Evolutionary conservation across 2,888 invertebrate genomes (phyloP), one percentile per base, ranked within the genome.

Genomic region (Trissolcus brochymenae): DNA sequence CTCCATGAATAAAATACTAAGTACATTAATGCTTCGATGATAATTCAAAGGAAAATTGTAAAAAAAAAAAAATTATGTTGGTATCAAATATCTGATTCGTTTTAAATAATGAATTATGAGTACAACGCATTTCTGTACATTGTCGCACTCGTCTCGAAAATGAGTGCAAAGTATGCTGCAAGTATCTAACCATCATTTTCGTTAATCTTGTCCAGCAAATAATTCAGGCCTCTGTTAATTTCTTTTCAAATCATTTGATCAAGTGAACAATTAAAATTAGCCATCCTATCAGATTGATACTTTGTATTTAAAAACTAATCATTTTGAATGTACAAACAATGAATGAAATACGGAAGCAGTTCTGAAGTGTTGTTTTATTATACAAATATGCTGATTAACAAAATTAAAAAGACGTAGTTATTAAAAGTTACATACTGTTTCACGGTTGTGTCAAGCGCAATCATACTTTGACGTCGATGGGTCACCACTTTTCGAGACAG

Each of bases 341-440:
- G 80, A 84, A 81, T n/a, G 76, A 82, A 83, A 83, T 49, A 68
- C 11, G 2, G 1, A 57, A 73, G 35, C 66, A 80, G 67, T 82
- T 82, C 81, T 72, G 71, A 79, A 80, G 81, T 79, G 79, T 81
- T 78, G 75, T 77, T 86, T 87, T 87, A 86, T 85, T 85, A 75
- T 82, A 84, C 81, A 84, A 84, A 85, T 54, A 82, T 82, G 79
- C 67, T 53, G 49, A 51, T 35, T 51, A 60, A 75, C 75, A 77
- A 75, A 79, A 77, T 61, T 29, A 68, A 71, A 71, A 66, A 66
- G 67, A 21, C 61, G 50, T 62, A 41, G 41, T 66, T 49, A 49
- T 56, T 11, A 62, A 51, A 66, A 76, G 55, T 68, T 70, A 71
- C 65, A 70, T 40, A 66, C 29, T 65, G 13, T 55, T 62, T 35